Percentiles rank a stretch among this genome's conserved stretches.
Conservation (phyloP, 2,888 invertebrate species). For the Smittia aterrima region DNA sequence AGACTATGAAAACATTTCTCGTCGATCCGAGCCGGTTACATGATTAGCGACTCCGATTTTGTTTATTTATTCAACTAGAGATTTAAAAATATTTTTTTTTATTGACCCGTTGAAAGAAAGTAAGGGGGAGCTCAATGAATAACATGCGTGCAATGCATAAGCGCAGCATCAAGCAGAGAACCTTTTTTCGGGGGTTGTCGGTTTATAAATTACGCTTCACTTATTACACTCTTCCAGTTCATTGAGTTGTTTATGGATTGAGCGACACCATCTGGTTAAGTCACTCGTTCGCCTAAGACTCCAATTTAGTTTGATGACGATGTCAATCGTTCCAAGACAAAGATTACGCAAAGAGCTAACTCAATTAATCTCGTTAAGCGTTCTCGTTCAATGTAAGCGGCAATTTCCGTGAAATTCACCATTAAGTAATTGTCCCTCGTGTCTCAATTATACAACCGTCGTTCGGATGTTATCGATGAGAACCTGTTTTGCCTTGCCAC, state of each 20-base stretch:
- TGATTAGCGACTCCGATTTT: not conserved
- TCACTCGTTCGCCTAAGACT: not conserved
- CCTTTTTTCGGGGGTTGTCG: not conserved
- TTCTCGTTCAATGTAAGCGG: not conserved
- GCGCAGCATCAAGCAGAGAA: no score
- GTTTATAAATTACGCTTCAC: not conserved
- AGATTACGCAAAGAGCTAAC: conserved; percentile 22
- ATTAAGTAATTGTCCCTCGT: not conserved
- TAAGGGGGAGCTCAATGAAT: no score
- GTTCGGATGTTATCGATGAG: no score
- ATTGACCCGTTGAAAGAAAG: not conserved
- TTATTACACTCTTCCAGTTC: not conserved
- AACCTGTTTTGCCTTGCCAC: no score
- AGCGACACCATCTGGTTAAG: not conserved
- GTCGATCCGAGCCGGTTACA: not conserved
- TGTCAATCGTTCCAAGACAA: not conserved
- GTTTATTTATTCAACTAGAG: not conserved
- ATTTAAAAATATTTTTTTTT: not conserved
- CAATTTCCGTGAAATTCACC: conserved; percentile 21
- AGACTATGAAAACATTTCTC: no score
- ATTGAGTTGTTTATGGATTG: not conserved
- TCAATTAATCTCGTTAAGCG: conserved; percentile 24
- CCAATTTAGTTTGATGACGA: not conserved
- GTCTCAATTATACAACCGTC: not conserved
- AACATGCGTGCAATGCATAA: no score